Percentiles rank a stretch among this genome's conserved stretches.
These are phyloP conservation scores for Artemisiospiza belli DNA, from an alignment of 2,113 vertebrate species.

Conservation along the genomic window DNA sequence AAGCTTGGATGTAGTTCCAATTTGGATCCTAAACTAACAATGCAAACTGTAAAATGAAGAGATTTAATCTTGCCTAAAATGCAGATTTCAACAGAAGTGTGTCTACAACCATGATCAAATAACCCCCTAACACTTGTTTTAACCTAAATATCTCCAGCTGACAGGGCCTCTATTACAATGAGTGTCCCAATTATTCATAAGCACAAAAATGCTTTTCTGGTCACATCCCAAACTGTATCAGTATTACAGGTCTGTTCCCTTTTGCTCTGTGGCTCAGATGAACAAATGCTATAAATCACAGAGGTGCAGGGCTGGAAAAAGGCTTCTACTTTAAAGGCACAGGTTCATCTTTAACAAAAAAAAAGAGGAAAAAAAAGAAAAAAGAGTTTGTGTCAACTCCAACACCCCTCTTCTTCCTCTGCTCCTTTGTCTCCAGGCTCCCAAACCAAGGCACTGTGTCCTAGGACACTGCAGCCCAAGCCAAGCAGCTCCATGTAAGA, in stretches of 20 bases:
- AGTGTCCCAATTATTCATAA: neutral
- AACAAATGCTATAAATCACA: conserved; percentile 6
- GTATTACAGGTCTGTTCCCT: neutral
- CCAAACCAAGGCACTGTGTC: neutral
- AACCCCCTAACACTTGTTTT: neutral
- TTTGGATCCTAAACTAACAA: conserved; percentile 13
- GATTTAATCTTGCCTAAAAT: neutral
- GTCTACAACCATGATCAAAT: neutral
- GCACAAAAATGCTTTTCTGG: conserved; percentile 2
- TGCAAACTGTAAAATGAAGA: conserved; percentile 10
- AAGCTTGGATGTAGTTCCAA: neutral
- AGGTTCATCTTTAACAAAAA: neutral
- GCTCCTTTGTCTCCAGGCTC: neutral
- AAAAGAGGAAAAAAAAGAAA: neutral
- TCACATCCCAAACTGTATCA: neutral
- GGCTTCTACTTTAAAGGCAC: neutral
- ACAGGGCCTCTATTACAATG: neutral
- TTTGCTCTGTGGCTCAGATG: neutral
- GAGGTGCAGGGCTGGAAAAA: neutral
- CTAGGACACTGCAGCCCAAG: neutral
- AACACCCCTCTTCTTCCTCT: neutral
- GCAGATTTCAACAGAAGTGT: neutral
- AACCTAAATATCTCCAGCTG: neutral
- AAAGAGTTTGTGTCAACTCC: neutral
- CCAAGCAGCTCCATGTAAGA: neutral